These are phyloP conservation scores for Misgurnus mizolepis DNA, from an alignment of 2,113 vertebrate genomes.

Conservation along the genomic window DNA sequence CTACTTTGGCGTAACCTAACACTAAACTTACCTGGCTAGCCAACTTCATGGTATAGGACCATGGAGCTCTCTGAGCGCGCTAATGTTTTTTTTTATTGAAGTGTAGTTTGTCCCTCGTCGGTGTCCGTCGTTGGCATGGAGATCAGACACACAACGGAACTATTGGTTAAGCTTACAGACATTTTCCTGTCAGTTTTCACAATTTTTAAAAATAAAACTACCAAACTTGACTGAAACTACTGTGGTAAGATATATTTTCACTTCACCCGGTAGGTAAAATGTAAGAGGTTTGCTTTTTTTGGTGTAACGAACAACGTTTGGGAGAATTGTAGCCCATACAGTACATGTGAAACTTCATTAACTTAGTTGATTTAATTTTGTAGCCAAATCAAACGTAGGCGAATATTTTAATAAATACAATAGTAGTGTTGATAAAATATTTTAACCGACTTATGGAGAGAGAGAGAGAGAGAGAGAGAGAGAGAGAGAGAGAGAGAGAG, in stretches of 20 bases:
- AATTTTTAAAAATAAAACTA: neutral
- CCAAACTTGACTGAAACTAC: neutral
- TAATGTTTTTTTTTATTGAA: neutral
- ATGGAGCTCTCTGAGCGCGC: too few relatives aligned
- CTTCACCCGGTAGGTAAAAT: neutral
- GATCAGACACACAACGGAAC: constrained; percentile 20
- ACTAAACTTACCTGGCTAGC: neutral
- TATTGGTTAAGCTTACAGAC: neutral
- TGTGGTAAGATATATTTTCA: constrained; percentile 7
- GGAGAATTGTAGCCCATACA: neutral
- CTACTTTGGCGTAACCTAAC: too few relatives aligned
- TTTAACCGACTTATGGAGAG: too few relatives aligned
- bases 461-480: too few relatives aligned
- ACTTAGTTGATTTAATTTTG: too few relatives aligned
- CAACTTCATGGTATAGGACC: neutral
- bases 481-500: too few relatives aligned
- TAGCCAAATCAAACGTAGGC: too few relatives aligned
- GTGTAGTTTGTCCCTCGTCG: constrained; percentile 44
- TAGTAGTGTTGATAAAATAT: too few relatives aligned
- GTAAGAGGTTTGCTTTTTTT: too few relatives aligned
- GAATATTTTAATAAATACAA: neutral
- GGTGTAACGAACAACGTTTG: too few relatives aligned
- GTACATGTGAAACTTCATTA: neutral
- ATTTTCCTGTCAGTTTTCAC: neutral
- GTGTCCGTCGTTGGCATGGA: constrained; percentile 55